phyloP scores from a whole-genome alignment of 1,140 invertebrate genomes.

The Lasaia peninsularis region DNA sequence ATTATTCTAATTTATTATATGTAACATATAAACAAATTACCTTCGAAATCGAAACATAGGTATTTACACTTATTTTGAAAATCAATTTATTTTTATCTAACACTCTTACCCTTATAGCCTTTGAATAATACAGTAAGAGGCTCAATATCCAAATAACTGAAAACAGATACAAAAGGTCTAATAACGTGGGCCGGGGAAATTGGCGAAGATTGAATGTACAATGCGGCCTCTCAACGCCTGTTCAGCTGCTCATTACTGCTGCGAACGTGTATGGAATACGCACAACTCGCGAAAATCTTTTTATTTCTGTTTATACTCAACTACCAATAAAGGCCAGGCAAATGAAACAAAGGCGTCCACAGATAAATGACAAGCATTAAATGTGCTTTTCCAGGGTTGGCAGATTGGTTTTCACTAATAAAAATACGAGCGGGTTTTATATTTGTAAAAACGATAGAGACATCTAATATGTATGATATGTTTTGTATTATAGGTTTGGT shows the following conservation, averaged over 20 bases:
- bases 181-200: constrained; percentile 7
- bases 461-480: too few species aligned
- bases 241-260: constrained; percentile 2
- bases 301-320: background rate
- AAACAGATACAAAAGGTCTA: constrained; percentile 7
- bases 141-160: constrained; percentile 12
- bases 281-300: constrained; percentile 4
- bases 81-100: constrained; percentile 4
- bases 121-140: constrained; percentile 11
- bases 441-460: too few species aligned
- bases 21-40: too few species aligned
- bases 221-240: constrained; percentile 7
- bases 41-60: too few species aligned
- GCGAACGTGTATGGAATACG: constrained; percentile 5
- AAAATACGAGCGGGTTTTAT: too few species aligned
- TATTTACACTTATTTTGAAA: background rate
- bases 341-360: constrained; percentile 7
- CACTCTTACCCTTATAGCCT: background rate
- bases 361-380: constrained; percentile 12
- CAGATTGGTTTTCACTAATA: background rate
- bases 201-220: constrained; percentile 12
- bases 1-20: too few species aligned
- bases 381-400: background rate
- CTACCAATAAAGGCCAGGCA: constrained; percentile 5
- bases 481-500: too few species aligned